Evolutionary conservation across 2,888 invertebrate species (phyloP).

Genomic region (Ormyrus pomaceus): DNA sequence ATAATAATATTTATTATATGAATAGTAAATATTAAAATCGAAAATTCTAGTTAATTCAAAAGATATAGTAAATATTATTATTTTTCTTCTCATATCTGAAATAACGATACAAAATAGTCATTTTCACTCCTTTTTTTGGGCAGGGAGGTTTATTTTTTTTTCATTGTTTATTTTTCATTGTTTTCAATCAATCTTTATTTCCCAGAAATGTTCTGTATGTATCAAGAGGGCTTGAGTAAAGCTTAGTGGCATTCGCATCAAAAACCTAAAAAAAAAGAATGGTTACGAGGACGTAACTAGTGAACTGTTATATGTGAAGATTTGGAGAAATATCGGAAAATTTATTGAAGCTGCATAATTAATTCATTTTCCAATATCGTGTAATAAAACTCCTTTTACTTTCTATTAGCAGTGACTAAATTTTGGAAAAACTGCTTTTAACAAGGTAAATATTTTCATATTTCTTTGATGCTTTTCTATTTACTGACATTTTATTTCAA

Average conservation of each 20-base stretch:
- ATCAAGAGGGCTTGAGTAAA: not conserved
- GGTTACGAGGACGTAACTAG: not conserved
- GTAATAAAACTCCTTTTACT: not conserved
- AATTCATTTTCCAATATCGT: slow-evolving; percentile 16
- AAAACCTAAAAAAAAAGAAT: not conserved
- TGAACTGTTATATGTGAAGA: not conserved
- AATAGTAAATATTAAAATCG: too few relatives aligned
- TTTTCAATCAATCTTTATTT: too few relatives aligned
- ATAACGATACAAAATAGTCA: too few relatives aligned
- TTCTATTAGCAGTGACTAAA: not conserved
- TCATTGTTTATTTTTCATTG: too few relatives aligned
- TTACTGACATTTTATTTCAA: too few relatives aligned
- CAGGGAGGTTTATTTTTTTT: too few relatives aligned
- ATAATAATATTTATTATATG: too few relatives aligned
- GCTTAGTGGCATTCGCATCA: not conserved
- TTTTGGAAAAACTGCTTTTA: not conserved
- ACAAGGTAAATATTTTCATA: not conserved
- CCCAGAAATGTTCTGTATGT: not conserved
- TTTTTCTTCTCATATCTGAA: too few relatives aligned
- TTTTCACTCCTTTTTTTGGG: too few relatives aligned
- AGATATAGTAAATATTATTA: too few relatives aligned
- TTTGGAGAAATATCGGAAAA: not conserved
- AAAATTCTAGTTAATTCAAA: too few relatives aligned
- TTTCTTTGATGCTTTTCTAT: too few relatives aligned
- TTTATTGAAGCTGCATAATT: slow-evolving; percentile 8